Percentiles rank a stretch among this genome's conserved stretches.
phyloP scores from a whole-genome alignment of 2,888 invertebrate genomes.

The Mycogona germanica region DNA sequence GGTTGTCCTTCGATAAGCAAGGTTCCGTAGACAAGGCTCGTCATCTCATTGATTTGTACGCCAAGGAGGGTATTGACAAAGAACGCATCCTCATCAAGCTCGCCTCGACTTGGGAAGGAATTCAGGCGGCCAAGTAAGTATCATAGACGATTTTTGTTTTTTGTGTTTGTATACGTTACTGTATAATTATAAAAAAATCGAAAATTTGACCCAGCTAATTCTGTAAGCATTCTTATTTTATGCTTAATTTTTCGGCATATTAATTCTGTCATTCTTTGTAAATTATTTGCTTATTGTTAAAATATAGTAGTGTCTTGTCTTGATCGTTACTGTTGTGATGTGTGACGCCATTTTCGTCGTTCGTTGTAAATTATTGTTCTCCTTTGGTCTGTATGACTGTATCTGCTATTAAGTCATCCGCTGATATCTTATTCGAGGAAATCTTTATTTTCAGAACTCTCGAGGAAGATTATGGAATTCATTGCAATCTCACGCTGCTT shows the following conservation, averaged over 20 bases:
- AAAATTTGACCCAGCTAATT: neutral
- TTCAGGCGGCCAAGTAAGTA: constrained; percentile 82
- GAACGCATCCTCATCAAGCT: constrained; percentile 94
- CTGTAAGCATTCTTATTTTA: no score
- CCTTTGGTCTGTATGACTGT: no score
- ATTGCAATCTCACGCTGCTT: constrained; percentile 93
- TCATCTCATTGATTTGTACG: constrained; percentile 77
- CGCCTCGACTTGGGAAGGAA: constrained; percentile 99
- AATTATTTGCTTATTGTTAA: no score
- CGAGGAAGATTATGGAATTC: constrained; percentile 83
- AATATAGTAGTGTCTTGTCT: no score
- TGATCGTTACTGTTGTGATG: no score
- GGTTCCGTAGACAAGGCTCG: constrained; percentile 81
- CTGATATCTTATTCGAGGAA: no score
- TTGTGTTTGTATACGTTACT: neutral
- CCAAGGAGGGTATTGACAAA: constrained; percentile 75
- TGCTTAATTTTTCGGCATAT: no score
- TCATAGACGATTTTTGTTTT: no score
- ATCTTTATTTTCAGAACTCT: constrained; percentile 47
- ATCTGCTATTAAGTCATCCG: no score
- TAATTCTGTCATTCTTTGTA: no score
- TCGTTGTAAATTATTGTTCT: no score
- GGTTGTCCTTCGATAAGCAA: constrained; percentile 87
- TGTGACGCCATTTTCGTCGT: no score
- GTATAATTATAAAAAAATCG: neutral